Percentiles rank a stretch among this genome's conserved stretches.
Conservation (phyloP, 1,140 invertebrate genomes). For the Magallana ariakensis region DNA sequence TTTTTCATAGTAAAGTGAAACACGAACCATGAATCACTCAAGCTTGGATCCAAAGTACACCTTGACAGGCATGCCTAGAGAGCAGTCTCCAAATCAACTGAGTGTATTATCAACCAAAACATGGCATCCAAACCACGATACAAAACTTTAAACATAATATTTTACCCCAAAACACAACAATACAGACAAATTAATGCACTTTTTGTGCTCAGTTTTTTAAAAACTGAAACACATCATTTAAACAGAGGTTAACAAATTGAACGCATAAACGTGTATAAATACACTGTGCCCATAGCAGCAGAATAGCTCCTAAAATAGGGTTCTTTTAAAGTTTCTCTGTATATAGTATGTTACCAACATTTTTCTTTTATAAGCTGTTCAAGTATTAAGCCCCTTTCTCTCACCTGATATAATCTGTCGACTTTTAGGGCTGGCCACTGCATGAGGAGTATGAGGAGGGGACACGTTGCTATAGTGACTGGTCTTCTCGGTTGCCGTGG, state of each 20-base stretch:
- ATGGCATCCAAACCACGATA: neutral
- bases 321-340: neutral
- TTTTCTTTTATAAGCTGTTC: no score
- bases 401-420: slow-evolving; percentile 57
- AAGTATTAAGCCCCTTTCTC: neutral
- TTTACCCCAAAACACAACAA: neutral
- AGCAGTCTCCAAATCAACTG: neutral
- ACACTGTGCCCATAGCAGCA: no score
- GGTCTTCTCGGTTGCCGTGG: slow-evolving; percentile 46
- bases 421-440: slow-evolving; percentile 55
- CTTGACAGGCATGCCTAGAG: neutral
- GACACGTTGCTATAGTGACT: slow-evolving; percentile 48
- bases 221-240: no score
- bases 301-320: neutral
- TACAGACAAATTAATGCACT: slow-evolving; percentile 2
- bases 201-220: neutral
- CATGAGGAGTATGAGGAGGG: slow-evolving; percentile 46
- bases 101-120: slow-evolving; percentile 21
- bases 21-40: slow-evolving; percentile 27
- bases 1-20: slow-evolving; percentile 1
- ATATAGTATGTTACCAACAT: no score
- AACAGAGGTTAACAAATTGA: no score
- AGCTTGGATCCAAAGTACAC: slow-evolving; percentile 18
- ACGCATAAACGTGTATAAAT: no score
- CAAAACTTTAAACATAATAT: slow-evolving; percentile 18